phyloP scores from a whole-genome alignment of 2,113 vertebrate species.

The Peromyscus maniculatus region DNA sequence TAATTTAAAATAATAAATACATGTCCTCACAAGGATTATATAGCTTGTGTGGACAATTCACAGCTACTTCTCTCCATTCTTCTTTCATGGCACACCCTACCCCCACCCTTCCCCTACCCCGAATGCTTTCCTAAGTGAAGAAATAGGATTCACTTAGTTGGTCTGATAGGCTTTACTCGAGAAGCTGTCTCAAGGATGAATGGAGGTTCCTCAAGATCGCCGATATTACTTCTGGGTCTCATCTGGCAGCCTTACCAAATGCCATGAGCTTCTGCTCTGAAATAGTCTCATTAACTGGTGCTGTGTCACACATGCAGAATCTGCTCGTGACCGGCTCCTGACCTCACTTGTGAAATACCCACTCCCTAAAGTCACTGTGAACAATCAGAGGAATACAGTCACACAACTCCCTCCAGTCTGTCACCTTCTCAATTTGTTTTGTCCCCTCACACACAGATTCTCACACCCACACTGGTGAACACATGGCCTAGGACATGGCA shows the following conservation, averaged over 20 bases:
- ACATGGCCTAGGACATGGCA: not conserved
- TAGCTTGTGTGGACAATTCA: not conserved
- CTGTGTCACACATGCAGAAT: not conserved
- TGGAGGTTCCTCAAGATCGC: not conserved
- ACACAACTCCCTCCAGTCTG: not conserved
- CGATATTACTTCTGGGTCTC: not conserved
- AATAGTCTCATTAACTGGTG: not conserved
- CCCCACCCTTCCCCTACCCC: not conserved
- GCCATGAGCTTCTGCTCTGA: not conserved
- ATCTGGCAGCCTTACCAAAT: constrained; percentile 21
- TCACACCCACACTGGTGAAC: not conserved
- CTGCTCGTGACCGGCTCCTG: not conserved
- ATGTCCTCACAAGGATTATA: not conserved
- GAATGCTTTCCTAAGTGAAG: not conserved
- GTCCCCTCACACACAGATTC: not conserved
- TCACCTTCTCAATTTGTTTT: not conserved
- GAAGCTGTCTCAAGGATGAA: constrained; percentile 16
- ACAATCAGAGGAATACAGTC: not conserved
- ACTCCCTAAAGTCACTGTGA: not conserved
- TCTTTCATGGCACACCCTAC: not conserved
- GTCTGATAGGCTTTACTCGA: constrained; percentile 20
- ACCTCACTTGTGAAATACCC: not conserved
- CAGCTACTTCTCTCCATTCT: not conserved
- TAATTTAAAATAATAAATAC: not conserved
- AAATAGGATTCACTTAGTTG: constrained; percentile 23